Conservation (phyloP, 1,140 invertebrate species). For the Hypsibius dujardini region DNA sequence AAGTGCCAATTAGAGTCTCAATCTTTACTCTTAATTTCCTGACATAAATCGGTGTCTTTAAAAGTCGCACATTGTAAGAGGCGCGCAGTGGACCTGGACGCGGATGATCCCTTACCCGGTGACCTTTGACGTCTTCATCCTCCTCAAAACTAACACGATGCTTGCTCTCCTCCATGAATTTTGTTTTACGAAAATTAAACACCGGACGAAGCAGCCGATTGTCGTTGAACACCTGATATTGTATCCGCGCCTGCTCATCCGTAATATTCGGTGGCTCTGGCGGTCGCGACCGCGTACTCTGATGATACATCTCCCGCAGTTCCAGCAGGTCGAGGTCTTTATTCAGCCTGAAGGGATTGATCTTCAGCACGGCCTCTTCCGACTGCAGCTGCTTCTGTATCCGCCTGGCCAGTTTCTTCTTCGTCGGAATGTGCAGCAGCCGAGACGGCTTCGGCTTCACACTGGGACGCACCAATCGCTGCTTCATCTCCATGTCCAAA, state of each 20-base stretch:
- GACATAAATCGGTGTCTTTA: too few species aligned
- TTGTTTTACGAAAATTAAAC: not conserved
- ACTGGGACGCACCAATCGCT: not conserved
- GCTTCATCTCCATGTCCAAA: not conserved
- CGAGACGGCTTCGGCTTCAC: not conserved
- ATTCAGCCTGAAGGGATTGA: constrained; percentile 15
- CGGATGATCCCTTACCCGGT: too few species aligned
- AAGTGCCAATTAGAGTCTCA: too few species aligned
- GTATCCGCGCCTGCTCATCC: not conserved
- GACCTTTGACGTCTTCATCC: too few species aligned
- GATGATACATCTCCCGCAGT: constrained; percentile 5
- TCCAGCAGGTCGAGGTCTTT: constrained; percentile 8
- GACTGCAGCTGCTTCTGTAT: not conserved
- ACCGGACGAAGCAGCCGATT: not conserved
- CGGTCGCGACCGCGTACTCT: not conserved
- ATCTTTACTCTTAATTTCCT: too few species aligned
- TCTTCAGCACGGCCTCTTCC: not conserved
- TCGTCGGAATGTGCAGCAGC: not conserved
- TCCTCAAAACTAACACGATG: too few species aligned
- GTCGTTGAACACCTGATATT: constrained; percentile 12
- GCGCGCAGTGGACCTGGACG: too few species aligned
- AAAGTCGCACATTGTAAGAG: too few species aligned
- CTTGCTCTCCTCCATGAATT: not conserved
- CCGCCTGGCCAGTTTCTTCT: constrained; percentile 1
- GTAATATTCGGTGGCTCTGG: not conserved